Base-by-base conservation (phyloP, 2,113 vertebrate genomes). In the Cnemophilus loriae region DNA sequence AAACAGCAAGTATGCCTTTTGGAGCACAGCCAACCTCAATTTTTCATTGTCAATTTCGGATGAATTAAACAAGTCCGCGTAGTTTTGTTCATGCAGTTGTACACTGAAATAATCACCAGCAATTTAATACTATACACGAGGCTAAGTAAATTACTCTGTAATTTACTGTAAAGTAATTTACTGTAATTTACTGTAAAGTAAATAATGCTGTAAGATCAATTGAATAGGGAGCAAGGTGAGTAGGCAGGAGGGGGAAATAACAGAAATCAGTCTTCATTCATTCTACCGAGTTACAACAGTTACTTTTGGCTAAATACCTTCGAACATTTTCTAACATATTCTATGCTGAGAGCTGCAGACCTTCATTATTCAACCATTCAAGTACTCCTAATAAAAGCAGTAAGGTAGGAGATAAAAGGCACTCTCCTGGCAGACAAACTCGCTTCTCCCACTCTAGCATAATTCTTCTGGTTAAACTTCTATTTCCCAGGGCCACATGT, bases 401-500 rank as follows among this genome's bases (percentile, higher is more conserved):
- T 0, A 14, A 8, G 3, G 5, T 5, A 26, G 14, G 16, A 81
- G 3, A 50, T 10, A n/a, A 32, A 74, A 57, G 6, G n/a, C 35
- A 26, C 8, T 39, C 4, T 33, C 23, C 23, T 10, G 6, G 4
- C 44, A 49, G 2, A 1, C 20, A 22, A 56, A 1, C 24, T 30
- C 57, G 15, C 18, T 13, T n/a, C 27, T 71, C 30, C 5, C 23
- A 6, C 30, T 30, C 28, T 3, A 0, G 8, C 57, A 33, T 19
- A 23, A 30, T 2, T 56, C 11, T 55, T 15, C n/a, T 7, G 41
- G 22, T 16, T 33, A 13, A 59, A 22, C 5, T 8, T 32, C 24
- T 8, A 0, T n/a, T 46, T 16, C 49, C 5, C 24, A 8, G 9
- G 26, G 14, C 10, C 26, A 8, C 2, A 1, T 0, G 0, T 0